Evolutionary conservation across 2,113 vertebrate species (phyloP).

Genomic region (Rhegmatorhina hoffmannsi): DNA sequence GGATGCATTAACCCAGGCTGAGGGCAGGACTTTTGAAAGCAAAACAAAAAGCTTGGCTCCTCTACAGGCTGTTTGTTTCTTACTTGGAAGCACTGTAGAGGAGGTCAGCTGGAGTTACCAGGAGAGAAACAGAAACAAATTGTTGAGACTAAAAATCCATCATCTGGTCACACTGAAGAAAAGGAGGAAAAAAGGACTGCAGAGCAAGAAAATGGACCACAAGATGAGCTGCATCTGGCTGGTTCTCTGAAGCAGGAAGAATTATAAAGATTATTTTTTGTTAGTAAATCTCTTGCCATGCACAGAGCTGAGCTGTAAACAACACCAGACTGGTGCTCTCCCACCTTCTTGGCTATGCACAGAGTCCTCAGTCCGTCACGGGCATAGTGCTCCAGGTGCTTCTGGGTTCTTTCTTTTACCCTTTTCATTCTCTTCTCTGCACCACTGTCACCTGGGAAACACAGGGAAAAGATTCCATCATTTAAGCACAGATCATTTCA

Average conservation of each 20-base stretch:
- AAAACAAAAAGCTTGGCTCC: not conserved
- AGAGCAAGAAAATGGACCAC: not conserved
- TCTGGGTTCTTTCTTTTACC: conserved; percentile 82
- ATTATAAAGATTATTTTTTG: not conserved
- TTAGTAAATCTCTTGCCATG: not conserved
- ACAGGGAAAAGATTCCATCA: not conserved
- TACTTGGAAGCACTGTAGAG: not conserved
- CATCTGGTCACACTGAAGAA: not conserved
- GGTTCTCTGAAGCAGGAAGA: not conserved
- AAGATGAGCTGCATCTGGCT: not conserved
- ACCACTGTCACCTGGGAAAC: conserved; percentile 68
- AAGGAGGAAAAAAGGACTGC: not conserved
- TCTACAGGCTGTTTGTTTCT: not conserved
- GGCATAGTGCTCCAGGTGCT: conserved; percentile 87
- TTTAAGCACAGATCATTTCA: not conserved
- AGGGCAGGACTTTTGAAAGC: not conserved
- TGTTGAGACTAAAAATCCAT: not conserved
- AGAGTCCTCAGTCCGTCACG: conserved; percentile 88
- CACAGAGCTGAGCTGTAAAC: not conserved
- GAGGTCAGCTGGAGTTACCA: not conserved
- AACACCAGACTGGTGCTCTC: not conserved
- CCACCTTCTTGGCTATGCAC: conserved; percentile 92
- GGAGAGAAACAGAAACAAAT: not conserved
- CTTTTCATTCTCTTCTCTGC: conserved; percentile 73
- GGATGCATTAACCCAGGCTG: not conserved